phyloP scores from a whole-genome alignment of 2,113 vertebrate species.

The Promerops cafer region DNA sequence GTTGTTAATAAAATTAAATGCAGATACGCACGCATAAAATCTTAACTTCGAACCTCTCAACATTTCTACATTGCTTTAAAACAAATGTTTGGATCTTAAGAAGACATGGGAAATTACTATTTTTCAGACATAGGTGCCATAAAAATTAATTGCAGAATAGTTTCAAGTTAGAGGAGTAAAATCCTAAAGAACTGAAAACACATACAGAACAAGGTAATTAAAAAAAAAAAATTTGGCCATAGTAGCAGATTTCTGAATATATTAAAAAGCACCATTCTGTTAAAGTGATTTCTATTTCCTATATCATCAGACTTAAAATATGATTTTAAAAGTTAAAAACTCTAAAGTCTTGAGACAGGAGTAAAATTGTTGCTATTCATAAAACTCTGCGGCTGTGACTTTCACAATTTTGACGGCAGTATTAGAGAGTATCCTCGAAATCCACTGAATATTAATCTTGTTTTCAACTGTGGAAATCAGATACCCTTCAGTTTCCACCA shows the following conservation, averaged over 20 bases:
- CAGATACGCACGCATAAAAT: neutral
- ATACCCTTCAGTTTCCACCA: neutral
- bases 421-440: neutral
- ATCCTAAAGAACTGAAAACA: neutral
- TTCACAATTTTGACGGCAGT: neutral
- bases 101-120: neutral
- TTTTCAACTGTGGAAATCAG: neutral
- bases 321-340: neutral
- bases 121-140: neutral
- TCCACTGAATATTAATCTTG: neutral
- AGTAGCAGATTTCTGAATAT: neutral
- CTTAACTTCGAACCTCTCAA: neutral
- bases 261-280: neutral
- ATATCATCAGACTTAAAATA: neutral
- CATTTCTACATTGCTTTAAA: neutral
- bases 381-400: neutral
- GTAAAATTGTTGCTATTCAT: neutral
- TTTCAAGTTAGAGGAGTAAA: neutral
- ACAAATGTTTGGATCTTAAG: neutral
- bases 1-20: neutral
- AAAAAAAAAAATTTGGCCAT: neutral
- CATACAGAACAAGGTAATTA: neutral
- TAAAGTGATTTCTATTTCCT: neutral
- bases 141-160: neutral
- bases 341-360: neutral